Evolutionary conservation across 2,888 invertebrate species (phyloP).

Genomic region (Agrenia bidenticulata): DNA sequence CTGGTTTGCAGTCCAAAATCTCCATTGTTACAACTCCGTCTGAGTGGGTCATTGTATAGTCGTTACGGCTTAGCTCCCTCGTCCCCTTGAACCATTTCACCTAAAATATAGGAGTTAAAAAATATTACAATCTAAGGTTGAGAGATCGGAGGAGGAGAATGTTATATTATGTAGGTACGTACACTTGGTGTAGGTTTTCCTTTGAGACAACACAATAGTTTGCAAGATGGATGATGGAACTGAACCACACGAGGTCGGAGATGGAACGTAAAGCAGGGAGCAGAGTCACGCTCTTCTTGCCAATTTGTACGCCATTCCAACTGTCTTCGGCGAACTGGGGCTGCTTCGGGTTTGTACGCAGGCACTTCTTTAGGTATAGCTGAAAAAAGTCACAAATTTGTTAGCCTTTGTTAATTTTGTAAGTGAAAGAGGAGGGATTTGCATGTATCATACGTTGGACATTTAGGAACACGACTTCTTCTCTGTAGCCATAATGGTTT

Average conservation of each 20-base stretch:
- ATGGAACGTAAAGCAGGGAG: constrained; percentile 96
- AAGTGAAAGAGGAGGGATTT: too few relatives aligned
- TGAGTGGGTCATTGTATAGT: constrained; percentile 84
- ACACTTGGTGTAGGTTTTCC: constrained; percentile 94
- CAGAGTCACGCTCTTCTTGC: constrained; percentile 89
- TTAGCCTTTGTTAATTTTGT: too few relatives aligned
- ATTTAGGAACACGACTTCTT: constrained; percentile 94
- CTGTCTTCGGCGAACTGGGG: constrained; percentile 74
- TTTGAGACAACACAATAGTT: constrained; percentile 92
- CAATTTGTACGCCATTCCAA: constrained; percentile 83
- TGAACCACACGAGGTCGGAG: constrained; percentile 98
- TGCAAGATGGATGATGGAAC: constrained; percentile 85
- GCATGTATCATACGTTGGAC: constrained; percentile 88
- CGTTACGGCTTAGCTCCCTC: constrained; percentile 83
- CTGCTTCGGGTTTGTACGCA: constrained; percentile 67
- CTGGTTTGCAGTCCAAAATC: constrained; percentile 88
- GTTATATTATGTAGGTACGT: constrained; percentile 42
- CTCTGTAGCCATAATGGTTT: constrained; percentile 92
- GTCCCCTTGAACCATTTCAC: constrained; percentile 78
- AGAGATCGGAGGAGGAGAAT: background rate
- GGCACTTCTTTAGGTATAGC: constrained; percentile 74
- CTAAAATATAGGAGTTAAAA: constrained; percentile 54
- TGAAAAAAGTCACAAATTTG: constrained; percentile 55
- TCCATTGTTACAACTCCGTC: constrained; percentile 97
- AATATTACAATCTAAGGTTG: background rate